phyloP scores from a whole-genome alignment of 2,888 invertebrate genomes.

The Neria commutata region DNA sequence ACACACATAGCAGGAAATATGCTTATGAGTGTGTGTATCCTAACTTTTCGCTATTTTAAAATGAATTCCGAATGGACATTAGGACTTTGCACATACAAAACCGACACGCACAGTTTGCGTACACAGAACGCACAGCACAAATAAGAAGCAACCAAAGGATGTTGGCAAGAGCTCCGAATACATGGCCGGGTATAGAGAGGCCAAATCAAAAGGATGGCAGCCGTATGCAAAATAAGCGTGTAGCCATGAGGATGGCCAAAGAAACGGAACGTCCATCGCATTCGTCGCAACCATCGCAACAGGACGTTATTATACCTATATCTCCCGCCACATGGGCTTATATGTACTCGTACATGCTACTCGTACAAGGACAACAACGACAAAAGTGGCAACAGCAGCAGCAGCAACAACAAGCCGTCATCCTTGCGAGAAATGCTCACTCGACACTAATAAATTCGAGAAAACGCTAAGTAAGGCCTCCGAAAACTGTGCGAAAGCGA shows the following conservation, averaged over 20 bases:
- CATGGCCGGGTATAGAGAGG: not conserved
- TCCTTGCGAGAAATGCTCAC: conserved; percentile 26
- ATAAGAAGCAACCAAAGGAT: conserved; percentile 6
- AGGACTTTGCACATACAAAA: conserved; percentile 24
- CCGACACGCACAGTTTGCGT: conserved; percentile 8
- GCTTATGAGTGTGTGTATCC: conserved; percentile 6
- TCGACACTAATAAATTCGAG: conserved; percentile 32
- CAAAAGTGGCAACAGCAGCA: conserved; percentile 22
- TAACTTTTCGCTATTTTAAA: conserved; percentile 33
- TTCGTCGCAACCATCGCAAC: too few relatives aligned
- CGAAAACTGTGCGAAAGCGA: conserved; percentile 23
- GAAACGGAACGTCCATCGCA: conserved; percentile 21
- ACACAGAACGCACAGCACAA: not conserved
- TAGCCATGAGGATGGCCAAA: conserved; percentile 8
- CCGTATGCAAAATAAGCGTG: conserved; percentile 16
- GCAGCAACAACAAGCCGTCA: conserved; percentile 32
- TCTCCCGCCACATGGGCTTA: conserved; percentile 30
- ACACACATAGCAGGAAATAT: not conserved
- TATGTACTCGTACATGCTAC: conserved; percentile 5
- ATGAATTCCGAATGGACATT: conserved; percentile 37
- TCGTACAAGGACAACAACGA: not conserved
- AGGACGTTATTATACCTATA: conserved; percentile 34
- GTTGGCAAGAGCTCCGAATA: not conserved
- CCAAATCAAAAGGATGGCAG: conserved; percentile 6
- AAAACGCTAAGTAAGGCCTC: conserved; percentile 27